Conservation (phyloP, 2,888 invertebrate genomes). For the Sesia bembeciformis region DNA sequence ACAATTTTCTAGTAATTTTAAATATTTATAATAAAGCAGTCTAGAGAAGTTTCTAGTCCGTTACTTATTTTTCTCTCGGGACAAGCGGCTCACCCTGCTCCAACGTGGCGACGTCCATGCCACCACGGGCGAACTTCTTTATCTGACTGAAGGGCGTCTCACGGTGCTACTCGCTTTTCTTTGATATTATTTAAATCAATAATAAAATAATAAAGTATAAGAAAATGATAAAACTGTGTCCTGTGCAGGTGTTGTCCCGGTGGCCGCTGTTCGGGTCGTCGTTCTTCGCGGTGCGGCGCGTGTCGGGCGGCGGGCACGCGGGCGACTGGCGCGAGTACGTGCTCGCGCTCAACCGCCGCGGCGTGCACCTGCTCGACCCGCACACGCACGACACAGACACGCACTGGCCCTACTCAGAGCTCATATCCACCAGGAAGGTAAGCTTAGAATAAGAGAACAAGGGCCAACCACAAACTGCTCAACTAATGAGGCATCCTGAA, state of each 20-base stretch:
- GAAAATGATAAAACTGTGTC: too few species aligned
- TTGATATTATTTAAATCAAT: too few species aligned
- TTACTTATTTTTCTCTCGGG: too few species aligned
- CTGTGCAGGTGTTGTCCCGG: conserved; percentile 85
- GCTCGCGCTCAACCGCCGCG: conserved; percentile 93
- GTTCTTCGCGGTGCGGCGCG: conserved; percentile 95
- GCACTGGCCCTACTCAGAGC: conserved; percentile 95
- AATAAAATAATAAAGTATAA: too few species aligned
- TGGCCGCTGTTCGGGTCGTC: conserved; percentile 98
- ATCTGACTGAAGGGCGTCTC: neutral
- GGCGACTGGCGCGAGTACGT: conserved; percentile 89
- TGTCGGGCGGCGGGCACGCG: conserved; percentile 78
- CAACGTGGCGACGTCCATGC: too few species aligned
- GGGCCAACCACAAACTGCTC: conserved; percentile 61
- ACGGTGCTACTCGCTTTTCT: neutral
- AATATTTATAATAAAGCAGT: too few species aligned
- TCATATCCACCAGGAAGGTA: conserved; percentile 95
- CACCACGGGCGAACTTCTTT: too few species aligned
- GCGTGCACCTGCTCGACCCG: conserved; percentile 94
- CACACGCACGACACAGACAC: conserved; percentile 94
- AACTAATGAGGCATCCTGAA: too few species aligned
- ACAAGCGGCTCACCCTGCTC: too few species aligned
- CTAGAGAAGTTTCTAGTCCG: too few species aligned
- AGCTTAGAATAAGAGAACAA: conserved; percentile 93
- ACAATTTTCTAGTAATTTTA: too few species aligned